These are phyloP conservation scores for Brachypteracias leptosomus DNA, from an alignment of 2,113 vertebrate species.

Conservation along the genomic window DNA sequence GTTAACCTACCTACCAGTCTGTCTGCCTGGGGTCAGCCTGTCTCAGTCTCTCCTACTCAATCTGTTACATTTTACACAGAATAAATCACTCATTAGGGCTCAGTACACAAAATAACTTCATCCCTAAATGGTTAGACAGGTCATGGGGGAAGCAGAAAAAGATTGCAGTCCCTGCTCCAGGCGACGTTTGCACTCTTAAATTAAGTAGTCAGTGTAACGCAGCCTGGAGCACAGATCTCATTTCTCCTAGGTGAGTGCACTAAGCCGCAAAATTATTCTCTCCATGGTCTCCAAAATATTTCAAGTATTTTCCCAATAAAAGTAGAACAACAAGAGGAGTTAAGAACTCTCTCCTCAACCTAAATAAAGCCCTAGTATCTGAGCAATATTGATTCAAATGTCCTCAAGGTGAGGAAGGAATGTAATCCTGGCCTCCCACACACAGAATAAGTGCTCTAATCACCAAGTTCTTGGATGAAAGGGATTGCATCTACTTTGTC, in stretches of 20 bases:
- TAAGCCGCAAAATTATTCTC: not conserved
- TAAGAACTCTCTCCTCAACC: not conserved
- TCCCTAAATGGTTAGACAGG: not conserved
- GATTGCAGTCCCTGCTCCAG: not conserved
- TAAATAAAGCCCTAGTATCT: not conserved
- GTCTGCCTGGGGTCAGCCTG: not conserved
- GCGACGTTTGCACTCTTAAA: not conserved
- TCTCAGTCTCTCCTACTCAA: not conserved
- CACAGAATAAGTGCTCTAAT: not conserved
- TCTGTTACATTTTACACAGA: not conserved
- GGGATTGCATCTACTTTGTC: not conserved
- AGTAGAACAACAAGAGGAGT: not conserved
- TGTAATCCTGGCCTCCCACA: not conserved
- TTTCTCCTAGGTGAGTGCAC: not conserved
- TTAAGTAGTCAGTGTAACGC: not conserved
- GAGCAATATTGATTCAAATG: not conserved
- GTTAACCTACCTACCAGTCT: not conserved
- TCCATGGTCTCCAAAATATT: not conserved
- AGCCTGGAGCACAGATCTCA: not conserved
- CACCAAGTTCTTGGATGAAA: not conserved
- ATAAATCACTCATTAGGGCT: not conserved
- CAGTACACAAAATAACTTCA: not conserved
- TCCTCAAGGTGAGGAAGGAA: constrained; percentile 6
- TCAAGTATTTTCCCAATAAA: not conserved
- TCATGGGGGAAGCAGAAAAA: not conserved